phyloP scores from a whole-genome alignment of 1,140 invertebrate species.

The Tenebrio molitor region DNA sequence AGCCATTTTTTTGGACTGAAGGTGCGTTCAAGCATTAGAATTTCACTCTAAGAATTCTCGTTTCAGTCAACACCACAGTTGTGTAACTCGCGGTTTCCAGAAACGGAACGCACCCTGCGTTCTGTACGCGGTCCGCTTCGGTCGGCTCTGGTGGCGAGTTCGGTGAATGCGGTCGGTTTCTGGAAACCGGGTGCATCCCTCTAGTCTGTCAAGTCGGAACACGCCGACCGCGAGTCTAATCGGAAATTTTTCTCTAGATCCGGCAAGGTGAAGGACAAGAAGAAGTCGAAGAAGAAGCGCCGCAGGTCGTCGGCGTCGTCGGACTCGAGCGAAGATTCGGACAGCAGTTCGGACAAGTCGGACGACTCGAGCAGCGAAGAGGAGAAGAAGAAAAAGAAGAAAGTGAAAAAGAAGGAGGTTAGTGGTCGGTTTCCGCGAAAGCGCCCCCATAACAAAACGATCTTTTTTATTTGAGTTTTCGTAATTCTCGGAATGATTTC shows the following conservation, averaged over 20 bases:
- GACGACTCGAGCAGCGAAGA: conserved; percentile 60
- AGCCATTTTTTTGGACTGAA: conserved; percentile 59
- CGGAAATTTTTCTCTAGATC: conserved; percentile 54
- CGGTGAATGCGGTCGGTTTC: background rate
- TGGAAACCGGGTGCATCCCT: conserved; percentile 22
- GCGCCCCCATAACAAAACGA: background rate
- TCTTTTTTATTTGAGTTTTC: conserved; percentile 38
- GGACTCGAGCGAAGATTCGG: conserved; percentile 55
- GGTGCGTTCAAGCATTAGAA: conserved; percentile 61
- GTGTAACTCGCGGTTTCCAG: background rate
- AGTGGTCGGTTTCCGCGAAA: conserved; percentile 44
- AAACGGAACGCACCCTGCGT: background rate
- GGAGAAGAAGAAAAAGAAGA: conserved; percentile 60
- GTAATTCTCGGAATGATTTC: conserved; percentile 18
- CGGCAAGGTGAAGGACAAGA: conserved; percentile 61
- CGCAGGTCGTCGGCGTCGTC: conserved; percentile 52
- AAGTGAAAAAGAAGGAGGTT: conserved; percentile 63
- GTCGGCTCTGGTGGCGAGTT: too few relatives aligned
- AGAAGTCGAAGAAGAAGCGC: conserved; percentile 61
- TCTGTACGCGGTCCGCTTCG: too few relatives aligned
- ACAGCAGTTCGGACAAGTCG: conserved; percentile 52
- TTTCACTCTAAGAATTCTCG: conserved; percentile 50
- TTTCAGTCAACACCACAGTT: conserved; percentile 35
- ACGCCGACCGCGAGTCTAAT: background rate
- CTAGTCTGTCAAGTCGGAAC: background rate